These are phyloP conservation scores for Pachycephala philippinensis DNA, from an alignment of 2,113 vertebrate species.

Conservation along the genomic window DNA sequence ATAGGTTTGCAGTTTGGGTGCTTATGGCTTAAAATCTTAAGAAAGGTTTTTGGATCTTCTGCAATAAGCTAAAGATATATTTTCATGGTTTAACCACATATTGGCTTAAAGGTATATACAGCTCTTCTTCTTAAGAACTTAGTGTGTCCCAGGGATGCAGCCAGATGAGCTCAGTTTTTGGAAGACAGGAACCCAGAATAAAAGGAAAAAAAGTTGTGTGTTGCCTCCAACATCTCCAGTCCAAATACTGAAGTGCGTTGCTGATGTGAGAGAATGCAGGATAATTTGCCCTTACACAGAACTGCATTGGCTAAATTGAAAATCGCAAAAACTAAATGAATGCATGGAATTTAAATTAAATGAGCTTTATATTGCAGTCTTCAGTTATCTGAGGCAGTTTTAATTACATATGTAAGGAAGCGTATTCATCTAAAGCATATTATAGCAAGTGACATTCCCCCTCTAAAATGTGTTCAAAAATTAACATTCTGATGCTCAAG, in stretches of 20 bases:
- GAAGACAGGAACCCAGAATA: not conserved
- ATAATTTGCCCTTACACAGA: not conserved
- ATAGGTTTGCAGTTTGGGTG: not conserved
- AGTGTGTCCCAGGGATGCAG: not conserved
- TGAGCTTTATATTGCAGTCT: slow-evolving; percentile 8
- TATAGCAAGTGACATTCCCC: not conserved
- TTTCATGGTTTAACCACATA: not conserved
- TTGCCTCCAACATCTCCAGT: not conserved
- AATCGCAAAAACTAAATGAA: not conserved
- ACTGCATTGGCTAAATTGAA: not conserved
- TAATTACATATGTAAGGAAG: slow-evolving; percentile 38
- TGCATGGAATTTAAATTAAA: slow-evolving; percentile 13
- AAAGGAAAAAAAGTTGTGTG: not conserved
- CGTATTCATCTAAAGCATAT: not conserved
- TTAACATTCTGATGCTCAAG: slow-evolving; percentile 34
- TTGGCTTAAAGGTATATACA: not conserved
- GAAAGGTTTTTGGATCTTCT: not conserved
- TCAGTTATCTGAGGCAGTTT: slow-evolving; percentile 10
- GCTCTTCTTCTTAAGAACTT: not conserved
- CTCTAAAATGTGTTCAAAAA: slow-evolving; percentile 32
- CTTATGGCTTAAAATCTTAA: not conserved
- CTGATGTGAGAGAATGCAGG: not conserved
- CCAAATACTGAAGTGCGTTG: not conserved
- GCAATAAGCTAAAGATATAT: not conserved
- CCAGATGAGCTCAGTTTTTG: not conserved